Conservation (phyloP, 1,140 invertebrate genomes). For the Bombus difficillimus region DNA sequence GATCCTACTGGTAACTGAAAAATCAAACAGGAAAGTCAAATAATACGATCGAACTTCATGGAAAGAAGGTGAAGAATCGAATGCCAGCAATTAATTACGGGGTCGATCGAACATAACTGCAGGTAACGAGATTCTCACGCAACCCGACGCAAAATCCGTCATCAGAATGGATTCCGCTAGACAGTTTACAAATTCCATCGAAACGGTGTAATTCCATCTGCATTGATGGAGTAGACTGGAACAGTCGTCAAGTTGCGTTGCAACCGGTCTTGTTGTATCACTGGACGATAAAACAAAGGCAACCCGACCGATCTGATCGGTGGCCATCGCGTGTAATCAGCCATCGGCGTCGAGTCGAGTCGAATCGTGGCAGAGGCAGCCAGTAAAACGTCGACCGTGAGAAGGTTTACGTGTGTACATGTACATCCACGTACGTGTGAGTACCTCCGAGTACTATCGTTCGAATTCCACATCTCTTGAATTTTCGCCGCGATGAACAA, state of each 20-base stretch:
- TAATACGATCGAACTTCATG: background rate
- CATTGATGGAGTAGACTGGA: slow-evolving; percentile 15
- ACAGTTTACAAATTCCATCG: slow-evolving; percentile 33
- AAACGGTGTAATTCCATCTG: slow-evolving; percentile 14
- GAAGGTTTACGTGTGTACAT: background rate
- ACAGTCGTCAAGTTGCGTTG: slow-evolving; percentile 32
- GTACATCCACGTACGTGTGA: no score
- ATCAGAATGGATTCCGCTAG: no score
- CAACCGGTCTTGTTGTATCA: slow-evolving; percentile 35
- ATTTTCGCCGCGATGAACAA: slow-evolving; percentile 7
- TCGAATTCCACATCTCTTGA: slow-evolving; percentile 15
- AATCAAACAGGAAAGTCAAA: background rate
- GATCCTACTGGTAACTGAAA: background rate
- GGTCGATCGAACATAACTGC: background rate
- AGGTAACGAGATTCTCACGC: slow-evolving; percentile 7
- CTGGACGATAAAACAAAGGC: slow-evolving; percentile 70
- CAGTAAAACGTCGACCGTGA: slow-evolving; percentile 28
- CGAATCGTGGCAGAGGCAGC: slow-evolving; percentile 29
- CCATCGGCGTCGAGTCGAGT: slow-evolving; percentile 57
- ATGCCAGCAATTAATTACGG: background rate
- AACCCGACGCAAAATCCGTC: background rate
- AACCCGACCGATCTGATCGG: slow-evolving; percentile 57
- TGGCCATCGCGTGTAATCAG: slow-evolving; percentile 70
- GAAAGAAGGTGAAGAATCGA: background rate
- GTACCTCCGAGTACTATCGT: background rate